Evolutionary conservation across 2,113 vertebrate genomes (phyloP).

Genomic region (Odocoileus hemionus): DNA sequence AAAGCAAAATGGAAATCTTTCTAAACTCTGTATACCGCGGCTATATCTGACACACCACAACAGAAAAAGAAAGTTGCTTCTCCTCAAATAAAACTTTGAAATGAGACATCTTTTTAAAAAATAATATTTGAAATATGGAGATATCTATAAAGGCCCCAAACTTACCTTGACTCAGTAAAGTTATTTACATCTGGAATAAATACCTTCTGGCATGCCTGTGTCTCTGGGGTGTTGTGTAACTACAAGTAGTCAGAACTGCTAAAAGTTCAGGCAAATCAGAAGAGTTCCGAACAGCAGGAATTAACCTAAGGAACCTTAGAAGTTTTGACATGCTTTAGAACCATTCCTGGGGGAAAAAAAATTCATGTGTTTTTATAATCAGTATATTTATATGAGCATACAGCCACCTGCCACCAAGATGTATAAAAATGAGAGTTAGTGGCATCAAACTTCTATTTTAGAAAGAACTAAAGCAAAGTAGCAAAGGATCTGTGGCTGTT

Average conservation of each 20-base stretch:
- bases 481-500: neutral
- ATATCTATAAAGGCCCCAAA: neutral
- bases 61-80: neutral
- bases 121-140: neutral
- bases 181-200: neutral
- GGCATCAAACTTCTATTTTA: neutral
- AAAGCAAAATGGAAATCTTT: neutral
- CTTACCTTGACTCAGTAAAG: neutral
- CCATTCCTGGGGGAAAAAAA: neutral
- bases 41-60: neutral
- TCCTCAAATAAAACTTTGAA: neutral
- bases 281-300: neutral
- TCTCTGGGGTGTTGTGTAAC: neutral
- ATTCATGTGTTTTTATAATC: neutral
- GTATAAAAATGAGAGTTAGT: neutral
- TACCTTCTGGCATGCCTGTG: neutral
- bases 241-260: neutral
- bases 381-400: constrained; percentile 16
- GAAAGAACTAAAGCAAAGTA: neutral
- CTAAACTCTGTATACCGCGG: neutral
- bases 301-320: neutral
- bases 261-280: neutral
- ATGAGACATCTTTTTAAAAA: neutral
- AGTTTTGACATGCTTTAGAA: neutral
- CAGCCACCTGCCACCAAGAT: neutral